Evolutionary conservation across 2,888 invertebrate genomes (phyloP).

Genomic region (Drosophila atripex): DNA sequence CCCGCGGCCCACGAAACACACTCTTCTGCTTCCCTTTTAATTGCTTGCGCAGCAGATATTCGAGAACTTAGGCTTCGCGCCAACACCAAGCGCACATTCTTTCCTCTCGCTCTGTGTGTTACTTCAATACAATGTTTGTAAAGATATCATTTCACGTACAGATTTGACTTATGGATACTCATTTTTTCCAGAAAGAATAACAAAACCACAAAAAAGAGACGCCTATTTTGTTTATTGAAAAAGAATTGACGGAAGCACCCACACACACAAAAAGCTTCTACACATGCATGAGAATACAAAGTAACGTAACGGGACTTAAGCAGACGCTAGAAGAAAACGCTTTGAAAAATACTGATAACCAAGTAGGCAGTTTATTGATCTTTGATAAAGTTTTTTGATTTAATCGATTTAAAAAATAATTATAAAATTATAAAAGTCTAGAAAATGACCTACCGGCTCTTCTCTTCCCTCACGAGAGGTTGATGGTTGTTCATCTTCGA

Average conservation of each 20-base stretch:
- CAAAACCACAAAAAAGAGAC: neutral
- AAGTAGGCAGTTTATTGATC: too few species aligned
- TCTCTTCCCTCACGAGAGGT: neutral
- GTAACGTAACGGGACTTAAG: too few species aligned
- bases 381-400: neutral
- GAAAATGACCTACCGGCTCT: conserved; percentile 15
- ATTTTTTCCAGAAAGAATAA: neutral
- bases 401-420: neutral
- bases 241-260: too few species aligned
- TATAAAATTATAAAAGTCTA: too few species aligned
- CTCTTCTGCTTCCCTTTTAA: neutral
- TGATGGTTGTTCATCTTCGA: conserved; percentile 5
- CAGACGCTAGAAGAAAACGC: neutral
- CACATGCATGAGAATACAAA: too few species aligned
- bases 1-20: neutral
- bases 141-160: neutral
- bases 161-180: neutral
- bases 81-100: neutral
- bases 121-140: neutral
- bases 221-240: too few species aligned
- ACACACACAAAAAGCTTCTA: too few species aligned
- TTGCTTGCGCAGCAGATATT: neutral
- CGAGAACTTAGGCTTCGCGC: neutral
- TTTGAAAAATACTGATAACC: too few species aligned
- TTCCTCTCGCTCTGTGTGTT: neutral